phyloP scores from a whole-genome alignment of 2,888 invertebrate genomes.

The Corbicula japonica region DNA sequence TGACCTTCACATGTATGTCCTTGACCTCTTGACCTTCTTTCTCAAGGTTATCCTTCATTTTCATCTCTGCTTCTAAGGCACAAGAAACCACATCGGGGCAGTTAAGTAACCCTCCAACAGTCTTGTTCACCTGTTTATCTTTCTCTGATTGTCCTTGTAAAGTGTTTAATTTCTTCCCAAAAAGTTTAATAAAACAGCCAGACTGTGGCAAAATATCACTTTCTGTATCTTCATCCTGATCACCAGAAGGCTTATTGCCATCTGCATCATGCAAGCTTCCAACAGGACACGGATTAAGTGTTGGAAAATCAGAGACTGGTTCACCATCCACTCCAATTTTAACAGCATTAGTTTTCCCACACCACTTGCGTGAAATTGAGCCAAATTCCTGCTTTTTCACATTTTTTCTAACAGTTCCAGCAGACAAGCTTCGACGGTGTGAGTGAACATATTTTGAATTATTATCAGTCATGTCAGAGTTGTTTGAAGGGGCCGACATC shows the following conservation, averaged over 20 bases:
- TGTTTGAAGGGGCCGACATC: slow-evolving; percentile 3
- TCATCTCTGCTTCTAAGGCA: slow-evolving; percentile 51
- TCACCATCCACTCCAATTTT: slow-evolving; percentile 2
- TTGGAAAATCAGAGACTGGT: neutral
- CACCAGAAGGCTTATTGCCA: slow-evolving; percentile 22
- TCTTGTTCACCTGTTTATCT: slow-evolving; percentile 36
- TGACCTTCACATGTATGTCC: neutral
- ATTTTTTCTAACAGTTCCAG: slow-evolving; percentile 22
- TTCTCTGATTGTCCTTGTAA: slow-evolving; percentile 50
- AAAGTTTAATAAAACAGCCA: slow-evolving; percentile 78
- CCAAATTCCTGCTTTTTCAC: slow-evolving; percentile 30
- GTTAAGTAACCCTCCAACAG: neutral
- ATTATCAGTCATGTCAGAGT: slow-evolving; percentile 3
- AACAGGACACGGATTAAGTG: slow-evolving; percentile 33
- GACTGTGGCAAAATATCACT: slow-evolving; percentile 45
- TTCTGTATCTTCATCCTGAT: slow-evolving; percentile 36
- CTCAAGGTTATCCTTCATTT: slow-evolving; percentile 28
- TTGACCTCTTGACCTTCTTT: slow-evolving; percentile 2
- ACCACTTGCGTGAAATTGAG: slow-evolving; percentile 29
- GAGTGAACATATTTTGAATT: slow-evolving; percentile 29
- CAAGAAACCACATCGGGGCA: slow-evolving; percentile 59
- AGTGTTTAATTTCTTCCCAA: slow-evolving; percentile 69
- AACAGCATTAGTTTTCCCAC: slow-evolving; percentile 10
- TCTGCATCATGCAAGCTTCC: slow-evolving; percentile 23
- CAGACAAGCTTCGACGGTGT: slow-evolving; percentile 22